Percentiles rank a stretch among this genome's conserved stretches.
Conservation (phyloP, 1,140 invertebrate species). For the Berghia stephanieae region DNA sequence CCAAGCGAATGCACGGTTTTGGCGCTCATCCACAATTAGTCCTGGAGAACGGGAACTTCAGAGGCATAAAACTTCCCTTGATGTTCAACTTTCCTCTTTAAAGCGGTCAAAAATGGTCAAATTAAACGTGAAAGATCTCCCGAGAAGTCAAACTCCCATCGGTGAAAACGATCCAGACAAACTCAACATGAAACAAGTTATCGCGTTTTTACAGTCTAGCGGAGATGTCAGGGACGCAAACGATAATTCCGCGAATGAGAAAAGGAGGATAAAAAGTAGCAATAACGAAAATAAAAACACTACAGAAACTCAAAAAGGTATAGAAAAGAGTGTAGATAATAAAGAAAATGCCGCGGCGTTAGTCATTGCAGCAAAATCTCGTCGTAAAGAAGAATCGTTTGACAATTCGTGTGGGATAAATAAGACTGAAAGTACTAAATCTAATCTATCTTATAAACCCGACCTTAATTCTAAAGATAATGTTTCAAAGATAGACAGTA, state of each 20-base stretch:
- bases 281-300: background rate
- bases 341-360: background rate
- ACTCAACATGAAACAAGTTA: constrained; percentile 57
- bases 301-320: background rate
- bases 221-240: background rate
- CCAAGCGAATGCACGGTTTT: constrained; percentile 29
- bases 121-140: constrained; percentile 52
- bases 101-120: constrained; percentile 45
- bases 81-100: constrained; percentile 12
- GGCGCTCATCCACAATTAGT: constrained; percentile 34
- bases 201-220: constrained; percentile 40
- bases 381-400: background rate
- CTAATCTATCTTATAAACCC: too few species aligned
- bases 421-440: too few species aligned
- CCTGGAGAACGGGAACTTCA: constrained; percentile 46
- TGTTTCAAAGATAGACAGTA: background rate
- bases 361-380: background rate
- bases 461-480: too few species aligned
- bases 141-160: constrained; percentile 53
- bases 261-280: background rate
- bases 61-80: constrained; percentile 39
- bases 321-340: background rate
- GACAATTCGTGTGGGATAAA: background rate
- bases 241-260: background rate
- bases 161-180: constrained; percentile 57